phyloP scores from a whole-genome alignment of 2,113 vertebrate species.

The Chloropsis hardwickii region DNA sequence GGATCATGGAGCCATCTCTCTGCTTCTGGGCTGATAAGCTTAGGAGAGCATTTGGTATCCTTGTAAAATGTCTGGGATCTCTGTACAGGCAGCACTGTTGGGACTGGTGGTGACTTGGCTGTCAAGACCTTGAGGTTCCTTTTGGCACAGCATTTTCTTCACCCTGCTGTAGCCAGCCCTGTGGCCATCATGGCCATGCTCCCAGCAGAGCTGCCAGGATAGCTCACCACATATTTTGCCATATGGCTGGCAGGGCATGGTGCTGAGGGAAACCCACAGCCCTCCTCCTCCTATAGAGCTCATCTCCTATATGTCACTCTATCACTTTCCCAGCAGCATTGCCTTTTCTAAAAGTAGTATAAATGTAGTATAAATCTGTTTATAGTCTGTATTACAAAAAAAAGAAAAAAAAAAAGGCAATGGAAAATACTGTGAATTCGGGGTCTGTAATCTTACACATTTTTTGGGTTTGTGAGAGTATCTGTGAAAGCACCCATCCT shows the following conservation, averaged over 20 bases:
- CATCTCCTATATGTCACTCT: background rate
- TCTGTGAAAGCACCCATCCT: background rate
- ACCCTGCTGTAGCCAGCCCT: background rate
- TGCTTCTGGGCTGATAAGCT: background rate
- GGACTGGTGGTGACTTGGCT: background rate
- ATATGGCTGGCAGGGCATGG: background rate
- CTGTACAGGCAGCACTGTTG: background rate
- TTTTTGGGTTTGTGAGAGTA: background rate
- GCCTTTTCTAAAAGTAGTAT: background rate
- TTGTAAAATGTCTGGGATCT: background rate
- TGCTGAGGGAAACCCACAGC: background rate
- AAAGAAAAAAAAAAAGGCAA: background rate
- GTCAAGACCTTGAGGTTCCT: background rate
- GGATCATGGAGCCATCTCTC: background rate
- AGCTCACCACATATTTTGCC: background rate
- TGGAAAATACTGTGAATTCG: background rate
- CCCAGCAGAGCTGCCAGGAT: background rate
- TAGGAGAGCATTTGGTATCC: background rate
- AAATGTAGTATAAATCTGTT: background rate
- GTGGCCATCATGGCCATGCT: background rate
- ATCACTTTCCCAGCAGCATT: background rate
- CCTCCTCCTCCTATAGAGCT: background rate
- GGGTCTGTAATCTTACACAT: background rate
- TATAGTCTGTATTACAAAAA: background rate
- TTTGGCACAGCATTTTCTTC: background rate